Conservation (phyloP, 2,113 vertebrate genomes). For the Mus spicilegus region DNA sequence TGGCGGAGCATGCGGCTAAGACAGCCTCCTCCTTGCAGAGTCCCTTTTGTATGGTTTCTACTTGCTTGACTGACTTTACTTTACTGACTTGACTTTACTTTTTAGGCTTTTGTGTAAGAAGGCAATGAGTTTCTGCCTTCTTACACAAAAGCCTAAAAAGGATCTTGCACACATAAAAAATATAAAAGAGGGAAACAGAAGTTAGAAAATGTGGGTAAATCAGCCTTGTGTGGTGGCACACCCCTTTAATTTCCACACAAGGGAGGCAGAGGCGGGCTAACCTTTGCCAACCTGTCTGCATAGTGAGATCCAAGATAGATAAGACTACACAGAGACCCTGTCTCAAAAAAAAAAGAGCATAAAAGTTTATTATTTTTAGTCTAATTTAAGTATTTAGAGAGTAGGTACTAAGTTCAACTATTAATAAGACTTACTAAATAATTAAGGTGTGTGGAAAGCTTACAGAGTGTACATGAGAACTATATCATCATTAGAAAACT, state of each 20-base stretch:
- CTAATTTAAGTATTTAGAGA: neutral
- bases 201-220: neutral
- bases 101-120: too few relatives aligned
- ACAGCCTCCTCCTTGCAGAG: conserved; percentile 11
- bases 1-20: conserved; percentile 38
- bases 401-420: conserved; percentile 48
- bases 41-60: conserved; percentile 18
- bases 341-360: neutral
- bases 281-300: neutral
- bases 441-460: neutral
- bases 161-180: neutral
- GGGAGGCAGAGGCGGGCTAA: neutral
- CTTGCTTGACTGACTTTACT: conserved; percentile 51
- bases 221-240: neutral
- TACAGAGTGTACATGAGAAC: neutral
- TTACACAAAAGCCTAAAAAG: conserved; percentile 25
- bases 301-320: neutral
- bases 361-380: neutral
- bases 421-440: neutral
- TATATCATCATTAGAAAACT: neutral
- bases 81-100: too few relatives aligned
- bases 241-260: neutral
- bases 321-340: neutral
- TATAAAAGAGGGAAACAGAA: neutral
- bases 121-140: conserved; percentile 30